Evolutionary conservation across 2,797 vertebrate genomes (phyloP).

Genomic region (Lindbergichthys nudifrons): DNA sequence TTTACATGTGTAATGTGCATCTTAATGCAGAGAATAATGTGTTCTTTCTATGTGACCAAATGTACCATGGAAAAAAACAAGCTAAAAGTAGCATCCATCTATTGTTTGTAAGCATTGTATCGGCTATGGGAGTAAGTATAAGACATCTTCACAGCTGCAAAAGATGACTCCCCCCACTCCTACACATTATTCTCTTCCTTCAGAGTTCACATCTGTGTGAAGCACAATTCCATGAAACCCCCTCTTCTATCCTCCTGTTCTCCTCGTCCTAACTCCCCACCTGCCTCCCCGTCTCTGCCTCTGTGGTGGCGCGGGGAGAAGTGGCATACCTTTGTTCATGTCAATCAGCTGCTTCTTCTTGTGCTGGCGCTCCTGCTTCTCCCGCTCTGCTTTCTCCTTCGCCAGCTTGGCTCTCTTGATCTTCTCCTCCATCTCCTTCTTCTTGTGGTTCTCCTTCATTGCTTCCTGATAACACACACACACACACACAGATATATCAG

Average conservation of each 20-base stretch:
- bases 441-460: conserved; percentile 96
- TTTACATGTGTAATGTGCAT: conserved; percentile 1
- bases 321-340: conserved; percentile 96
- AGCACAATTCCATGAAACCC: conserved; percentile 58
- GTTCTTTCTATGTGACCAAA: conserved; percentile 14
- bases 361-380: conserved; percentile 94
- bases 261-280: conserved; percentile 57
- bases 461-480: conserved; percentile 87
- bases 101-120: conserved; percentile 44
- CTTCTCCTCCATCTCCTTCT: conserved; percentile 97
- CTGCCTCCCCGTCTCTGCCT: conserved; percentile 42
- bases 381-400: conserved; percentile 96
- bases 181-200: conserved; percentile 53
- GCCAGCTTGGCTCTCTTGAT: conserved; percentile 95
- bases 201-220: conserved; percentile 66
- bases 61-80: conserved; percentile 20
- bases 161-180: conserved; percentile 42
- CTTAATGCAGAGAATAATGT: conserved; percentile 7
- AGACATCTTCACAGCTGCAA: conserved; percentile 52
- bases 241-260: conserved; percentile 33
- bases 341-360: conserved; percentile 99
- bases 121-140: conserved; percentile 35
- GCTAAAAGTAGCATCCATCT: conserved; percentile 54
- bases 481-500: conserved; percentile 55
- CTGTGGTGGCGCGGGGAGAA: conserved; percentile 56